phyloP scores from a whole-genome alignment of 2,888 invertebrate genomes.

The Hemistola chrysoprasaria region DNA sequence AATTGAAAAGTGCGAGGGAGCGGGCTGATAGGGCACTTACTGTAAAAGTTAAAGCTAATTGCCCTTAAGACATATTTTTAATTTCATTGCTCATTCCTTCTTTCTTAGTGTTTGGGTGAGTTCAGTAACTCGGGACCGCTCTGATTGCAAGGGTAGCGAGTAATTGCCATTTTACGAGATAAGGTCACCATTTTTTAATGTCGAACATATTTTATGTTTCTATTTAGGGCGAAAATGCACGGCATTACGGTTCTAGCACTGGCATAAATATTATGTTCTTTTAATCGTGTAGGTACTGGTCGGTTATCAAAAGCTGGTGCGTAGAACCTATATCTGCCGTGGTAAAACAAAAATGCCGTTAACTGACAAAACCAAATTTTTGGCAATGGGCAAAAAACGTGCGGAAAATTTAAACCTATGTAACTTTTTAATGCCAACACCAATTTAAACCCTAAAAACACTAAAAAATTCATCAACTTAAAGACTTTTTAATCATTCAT shows the following conservation, averaged over 20 bases:
- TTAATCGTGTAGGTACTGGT: too few species aligned
- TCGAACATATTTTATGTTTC: constrained; percentile 72
- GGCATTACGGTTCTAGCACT: constrained; percentile 22
- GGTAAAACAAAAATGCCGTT: too few species aligned
- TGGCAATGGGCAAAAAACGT: too few species aligned
- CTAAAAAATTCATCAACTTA: too few species aligned
- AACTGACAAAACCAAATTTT: too few species aligned
- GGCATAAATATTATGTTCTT: too few species aligned
- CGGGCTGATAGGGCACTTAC: constrained; percentile 77
- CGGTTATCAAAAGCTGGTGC: too few species aligned
- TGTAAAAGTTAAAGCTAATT: constrained; percentile 83
- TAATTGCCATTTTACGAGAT: constrained; percentile 80
- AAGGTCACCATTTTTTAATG: constrained; percentile 77
- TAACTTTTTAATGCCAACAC: too few species aligned
- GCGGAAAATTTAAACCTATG: too few species aligned
- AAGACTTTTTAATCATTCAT: too few species aligned
- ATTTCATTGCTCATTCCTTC: constrained; percentile 81
- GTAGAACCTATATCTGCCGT: too few species aligned
- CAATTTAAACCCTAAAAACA: too few species aligned
- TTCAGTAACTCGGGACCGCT: constrained; percentile 63
- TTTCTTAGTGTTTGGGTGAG: constrained; percentile 74
- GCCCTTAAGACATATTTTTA: constrained; percentile 84
- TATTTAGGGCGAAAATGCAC: constrained; percentile 38
- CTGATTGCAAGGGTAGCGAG: constrained; percentile 67
- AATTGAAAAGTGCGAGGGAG: constrained; percentile 78